Evolutionary conservation across 2,888 invertebrate species (phyloP), one percentile per base, ranked within the genome.

Genomic region (Dimorphilus gyrociliatus): DNA sequence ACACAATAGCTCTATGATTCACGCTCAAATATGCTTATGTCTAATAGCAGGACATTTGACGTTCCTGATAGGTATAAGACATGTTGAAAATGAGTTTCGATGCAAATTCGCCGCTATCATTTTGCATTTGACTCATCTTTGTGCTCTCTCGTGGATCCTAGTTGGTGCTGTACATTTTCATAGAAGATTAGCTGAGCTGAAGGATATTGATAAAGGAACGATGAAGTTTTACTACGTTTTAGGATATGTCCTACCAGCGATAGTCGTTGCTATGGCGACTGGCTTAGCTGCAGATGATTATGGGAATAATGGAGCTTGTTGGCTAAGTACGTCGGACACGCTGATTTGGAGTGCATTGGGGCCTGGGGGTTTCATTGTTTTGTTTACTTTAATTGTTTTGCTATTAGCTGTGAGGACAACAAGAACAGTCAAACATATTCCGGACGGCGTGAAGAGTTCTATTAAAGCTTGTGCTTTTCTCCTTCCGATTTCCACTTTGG

Each of bases 311-410:
- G 74, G 81, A 38, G 88, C 88, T 60, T 92, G 92, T 62, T 92
- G 90, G 90, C 70, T 92, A 38, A 81, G 82, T 6, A 75, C 86
- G 24, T 82, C 85, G 56, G 86, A 88, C 59, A 77, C 80, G 15
- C 81, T 88, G 15, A 79, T 90, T 25, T 92, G 90, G 90, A 81
- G 86, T 67, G 72, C 90, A 48, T 82, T 90, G 43, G 81, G 84
- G 3, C 90, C 92, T n/a, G n/a, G n/a, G n/a, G n/a, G n/a, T n/a
- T n/a, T n/a, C n/a, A n/a, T n/a, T n/a, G n/a, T n/a, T n/a, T n/a
- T n/a, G n/a, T n/a, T n/a, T n/a, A n/a, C n/a, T n/a, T n/a, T n/a
- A n/a, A n/a, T n/a, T n/a, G n/a, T n/a, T n/a, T n/a, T n/a, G n/a
- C n/a, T n/a, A n/a, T n/a, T n/a, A n/a, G n/a, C n/a, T n/a, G n/a